These are phyloP conservation scores for Crenuchus spilurus DNA, from an alignment of 2,797 vertebrate genomes.

Conservation along the genomic window DNA sequence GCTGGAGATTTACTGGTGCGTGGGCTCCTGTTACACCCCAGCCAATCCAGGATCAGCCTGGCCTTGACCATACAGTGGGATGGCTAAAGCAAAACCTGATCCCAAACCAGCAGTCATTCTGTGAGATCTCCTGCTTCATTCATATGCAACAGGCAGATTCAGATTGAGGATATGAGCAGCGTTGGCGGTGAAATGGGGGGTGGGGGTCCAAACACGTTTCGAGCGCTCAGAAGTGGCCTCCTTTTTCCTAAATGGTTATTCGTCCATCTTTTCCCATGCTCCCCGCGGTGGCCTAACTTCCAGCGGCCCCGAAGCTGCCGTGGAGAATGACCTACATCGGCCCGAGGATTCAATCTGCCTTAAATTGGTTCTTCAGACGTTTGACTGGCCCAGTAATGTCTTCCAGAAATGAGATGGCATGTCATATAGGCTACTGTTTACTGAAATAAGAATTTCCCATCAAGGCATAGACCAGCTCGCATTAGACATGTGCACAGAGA, in stretches of 20 bases:
- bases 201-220: not conserved
- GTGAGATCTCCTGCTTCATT: not conserved
- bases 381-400: slow-evolving; percentile 35
- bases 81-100: no score
- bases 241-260: slow-evolving; percentile 12
- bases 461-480: not conserved
- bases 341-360: slow-evolving; percentile 29
- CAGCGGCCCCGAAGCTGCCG: not conserved
- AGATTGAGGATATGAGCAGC: not conserved
- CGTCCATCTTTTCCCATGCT: slow-evolving; percentile 12
- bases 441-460: slow-evolving; percentile 20
- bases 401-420: slow-evolving; percentile 11
- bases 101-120: no score
- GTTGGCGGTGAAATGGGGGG: not conserved
- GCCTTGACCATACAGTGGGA: not conserved
- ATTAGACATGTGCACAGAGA: not conserved
- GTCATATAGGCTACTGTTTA: slow-evolving; percentile 18
- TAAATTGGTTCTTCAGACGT: slow-evolving; percentile 41
- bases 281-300: slow-evolving; percentile 8
- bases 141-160: not conserved
- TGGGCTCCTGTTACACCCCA: not conserved
- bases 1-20: not conserved
- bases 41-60: not conserved
- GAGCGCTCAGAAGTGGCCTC: not conserved
- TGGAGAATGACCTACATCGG: slow-evolving; percentile 30